Evolutionary conservation across 2,888 invertebrate genomes (phyloP), one percentile per base, ranked within the genome.

Genomic region (Liodrosophila aerea): DNA sequence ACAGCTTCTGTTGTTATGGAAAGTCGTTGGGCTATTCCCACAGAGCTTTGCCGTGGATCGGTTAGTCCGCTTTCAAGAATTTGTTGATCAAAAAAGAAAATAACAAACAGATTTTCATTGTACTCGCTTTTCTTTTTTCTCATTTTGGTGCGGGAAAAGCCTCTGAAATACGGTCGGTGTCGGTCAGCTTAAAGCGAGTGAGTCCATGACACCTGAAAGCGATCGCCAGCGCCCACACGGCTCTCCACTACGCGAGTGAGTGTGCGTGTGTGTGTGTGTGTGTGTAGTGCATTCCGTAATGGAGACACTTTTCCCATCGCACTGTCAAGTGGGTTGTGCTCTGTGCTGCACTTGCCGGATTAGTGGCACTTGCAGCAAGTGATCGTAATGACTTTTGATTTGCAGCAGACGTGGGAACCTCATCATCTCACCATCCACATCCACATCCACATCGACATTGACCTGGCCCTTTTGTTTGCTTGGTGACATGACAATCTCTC

Each of bases 351-450:
- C 58, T 66, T 53, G 56, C 61, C 61, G 84, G 81, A 78, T 82
- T 82, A 82, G 84, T 76, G 64, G 77, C 78, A 76, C 74, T 74
- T 70, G 66, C 60, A 60, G 73, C 76, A 64, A 63, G 69, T 50
- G 69, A 70, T 68, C 64, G 74, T 86, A 75, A 84, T 87, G 87
- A 86, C 85, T 83, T 86, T 86, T 85, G 84, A 76, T 73, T 83
- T 77, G 82, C 73, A 76, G 65, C 49, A 46, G 60, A 60, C 81
- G 76, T 77, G 77, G 64, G 72, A 71, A 67, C 59, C 60, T 41
- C 51, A 52, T n/a, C n/a, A n/a, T n/a, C n/a, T n/a, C n/a, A n/a
- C n/a, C n/a, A n/a, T n/a, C n/a, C n/a, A n/a, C n/a, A n/a, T n/a
- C n/a, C n/a, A n/a, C n/a, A 40, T 54, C 29, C 8, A 40, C 16